Conservation (phyloP, 2,113 vertebrate species). For the Festucalex cinctus region DNA sequence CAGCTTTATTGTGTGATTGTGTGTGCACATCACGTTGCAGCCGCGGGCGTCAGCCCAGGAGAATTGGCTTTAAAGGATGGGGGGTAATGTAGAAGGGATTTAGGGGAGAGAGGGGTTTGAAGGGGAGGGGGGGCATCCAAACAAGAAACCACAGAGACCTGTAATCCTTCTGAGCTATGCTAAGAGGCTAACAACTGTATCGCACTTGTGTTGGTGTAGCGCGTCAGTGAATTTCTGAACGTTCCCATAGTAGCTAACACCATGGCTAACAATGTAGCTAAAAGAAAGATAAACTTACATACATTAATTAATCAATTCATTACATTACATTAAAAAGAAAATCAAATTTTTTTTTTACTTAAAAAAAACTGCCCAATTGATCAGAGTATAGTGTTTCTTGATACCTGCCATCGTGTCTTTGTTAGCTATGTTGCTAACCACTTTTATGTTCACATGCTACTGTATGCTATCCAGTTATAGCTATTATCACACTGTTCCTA, state of each 20-base stretch:
- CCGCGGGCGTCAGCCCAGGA: not conserved
- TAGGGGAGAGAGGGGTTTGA: not conserved
- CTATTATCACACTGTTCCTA: no score
- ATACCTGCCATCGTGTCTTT: not conserved
- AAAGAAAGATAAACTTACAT: not conserved
- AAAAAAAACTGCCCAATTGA: no score
- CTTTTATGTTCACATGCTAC: not conserved
- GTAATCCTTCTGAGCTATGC: not conserved
- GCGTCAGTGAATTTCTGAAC: no score
- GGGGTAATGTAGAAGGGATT: not conserved
- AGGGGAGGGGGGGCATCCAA: not conserved
- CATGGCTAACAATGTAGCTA: not conserved
- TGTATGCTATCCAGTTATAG: no score
- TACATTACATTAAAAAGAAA: no score
- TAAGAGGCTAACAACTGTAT: not conserved
- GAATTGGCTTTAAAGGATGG: not conserved
- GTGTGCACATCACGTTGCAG: not conserved
- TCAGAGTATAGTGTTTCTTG: not conserved
- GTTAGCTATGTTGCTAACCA: not conserved
- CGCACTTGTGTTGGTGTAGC: not conserved
- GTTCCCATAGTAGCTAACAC: no score
- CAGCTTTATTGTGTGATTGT: not conserved
- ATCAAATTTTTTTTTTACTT: no score
- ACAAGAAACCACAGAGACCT: not conserved
- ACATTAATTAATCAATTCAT: no score